Percentiles rank a stretch among this genome's conserved stretches.
phyloP scores from a whole-genome alignment of 1,140 invertebrate genomes.

The Medauroidea extradentata region DNA sequence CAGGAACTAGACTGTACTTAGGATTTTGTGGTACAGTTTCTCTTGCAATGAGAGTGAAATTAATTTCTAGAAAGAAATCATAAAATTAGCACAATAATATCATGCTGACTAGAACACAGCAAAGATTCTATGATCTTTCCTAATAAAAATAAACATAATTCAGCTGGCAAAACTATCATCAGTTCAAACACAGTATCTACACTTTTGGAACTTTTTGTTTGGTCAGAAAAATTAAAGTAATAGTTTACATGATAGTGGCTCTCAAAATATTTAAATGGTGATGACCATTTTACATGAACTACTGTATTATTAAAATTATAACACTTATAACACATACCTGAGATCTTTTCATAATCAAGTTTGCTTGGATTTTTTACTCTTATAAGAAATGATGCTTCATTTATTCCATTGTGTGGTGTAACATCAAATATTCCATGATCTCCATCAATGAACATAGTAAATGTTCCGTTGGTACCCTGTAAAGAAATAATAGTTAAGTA shows the following conservation, averaged over 20 bases:
- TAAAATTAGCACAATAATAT: neutral
- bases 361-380: conserved; percentile 77
- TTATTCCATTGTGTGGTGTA: conserved; percentile 80
- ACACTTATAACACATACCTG: conserved; percentile 40
- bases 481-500: conserved; percentile 25
- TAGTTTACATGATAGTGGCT: too few relatives aligned
- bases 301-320: too few relatives aligned
- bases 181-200: too few relatives aligned
- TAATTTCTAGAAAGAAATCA: conserved; percentile 56
- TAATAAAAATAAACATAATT: neutral
- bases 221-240: too few relatives aligned
- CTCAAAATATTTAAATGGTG: too few relatives aligned
- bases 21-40: conserved; percentile 69
- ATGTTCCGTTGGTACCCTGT: conserved; percentile 88
- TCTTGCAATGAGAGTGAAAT: conserved; percentile 80
- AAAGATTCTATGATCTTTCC: too few relatives aligned
- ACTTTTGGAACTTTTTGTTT: too few relatives aligned
- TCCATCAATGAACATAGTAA: conserved; percentile 74
- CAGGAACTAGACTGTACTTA: conserved; percentile 74
- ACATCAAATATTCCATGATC: conserved; percentile 84
- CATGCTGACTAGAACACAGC: neutral
- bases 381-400: conserved; percentile 88
- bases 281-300: too few relatives aligned
- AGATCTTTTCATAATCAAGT: conserved; percentile 80
- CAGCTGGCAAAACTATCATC: too few relatives aligned